A percentile compares a stretch with the other conserved stretches of the same genome.
Conservation (phyloP, 2,888 invertebrate species). For the Dicycla oo region DNA sequence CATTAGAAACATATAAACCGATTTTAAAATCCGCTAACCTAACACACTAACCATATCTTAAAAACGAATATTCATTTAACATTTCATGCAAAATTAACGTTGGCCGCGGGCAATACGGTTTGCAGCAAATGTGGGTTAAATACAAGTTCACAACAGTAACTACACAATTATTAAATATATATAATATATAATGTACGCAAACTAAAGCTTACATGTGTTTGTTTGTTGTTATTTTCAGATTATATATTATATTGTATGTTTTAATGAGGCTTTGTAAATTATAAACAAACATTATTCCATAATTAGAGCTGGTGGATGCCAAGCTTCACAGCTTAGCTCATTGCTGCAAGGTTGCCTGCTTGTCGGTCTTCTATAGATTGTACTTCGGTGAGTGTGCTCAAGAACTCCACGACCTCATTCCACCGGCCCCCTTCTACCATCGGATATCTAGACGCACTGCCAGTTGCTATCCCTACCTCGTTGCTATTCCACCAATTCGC, state of each 20-base stretch:
- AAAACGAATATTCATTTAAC: slow-evolving; percentile 6
- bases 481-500: too few species aligned
- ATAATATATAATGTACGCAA: background rate
- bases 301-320: too few species aligned
- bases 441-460: too few species aligned
- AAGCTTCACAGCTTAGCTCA: too few species aligned
- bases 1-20: background rate
- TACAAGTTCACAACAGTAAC: slow-evolving; percentile 4
- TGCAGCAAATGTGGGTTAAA: slow-evolving; percentile 2
- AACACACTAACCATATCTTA: background rate
- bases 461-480: too few species aligned
- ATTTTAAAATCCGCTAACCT: background rate
- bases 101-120: slow-evolving; percentile 1
- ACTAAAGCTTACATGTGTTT: slow-evolving; percentile 11
- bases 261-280: slow-evolving; percentile 11
- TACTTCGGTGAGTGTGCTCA: too few species aligned
- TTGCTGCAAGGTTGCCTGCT: too few species aligned
- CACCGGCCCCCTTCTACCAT: too few species aligned
- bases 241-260: background rate
- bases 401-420: too few species aligned
- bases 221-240: slow-evolving; percentile 15
- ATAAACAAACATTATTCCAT: too few species aligned
- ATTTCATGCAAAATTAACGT: slow-evolving; percentile 9
- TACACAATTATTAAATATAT: background rate
- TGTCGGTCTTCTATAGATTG: too few species aligned